phyloP scores from a whole-genome alignment of 2,888 invertebrate species.

The Xanthia togata region DNA sequence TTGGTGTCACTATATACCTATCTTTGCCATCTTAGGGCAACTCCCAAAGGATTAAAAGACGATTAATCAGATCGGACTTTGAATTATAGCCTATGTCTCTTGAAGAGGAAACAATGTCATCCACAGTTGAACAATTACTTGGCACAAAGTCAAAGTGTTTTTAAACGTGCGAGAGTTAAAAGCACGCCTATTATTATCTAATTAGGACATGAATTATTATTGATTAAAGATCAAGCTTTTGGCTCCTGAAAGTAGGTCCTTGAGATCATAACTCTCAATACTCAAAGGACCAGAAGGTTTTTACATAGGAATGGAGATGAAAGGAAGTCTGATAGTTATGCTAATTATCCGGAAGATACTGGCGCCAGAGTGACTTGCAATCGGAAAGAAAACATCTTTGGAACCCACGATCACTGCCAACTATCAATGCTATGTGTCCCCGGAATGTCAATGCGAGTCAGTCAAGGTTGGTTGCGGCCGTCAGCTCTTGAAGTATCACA shows the following conservation, averaged over 20 bases:
- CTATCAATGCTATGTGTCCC: conserved; percentile 52
- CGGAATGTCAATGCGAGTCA: conserved; percentile 59
- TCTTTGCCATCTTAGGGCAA: background rate
- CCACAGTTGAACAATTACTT: conserved; percentile 51
- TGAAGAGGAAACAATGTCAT: conserved; percentile 54
- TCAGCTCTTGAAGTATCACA: conserved; percentile 21
- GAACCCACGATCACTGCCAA: conserved; percentile 46
- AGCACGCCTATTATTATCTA: conserved; percentile 25
- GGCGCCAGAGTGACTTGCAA: conserved; percentile 19
- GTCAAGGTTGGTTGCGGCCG: conserved; percentile 57
- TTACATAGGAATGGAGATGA: background rate
- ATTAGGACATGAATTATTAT: conserved; percentile 19
- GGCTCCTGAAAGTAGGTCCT: conserved; percentile 13
- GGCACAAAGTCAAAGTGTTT: conserved; percentile 53
- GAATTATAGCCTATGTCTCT: conserved; percentile 37
- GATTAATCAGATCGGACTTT: conserved; percentile 19
- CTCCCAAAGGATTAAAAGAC: conserved; percentile 36
- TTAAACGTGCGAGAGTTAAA: conserved; percentile 34
- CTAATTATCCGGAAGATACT: conserved; percentile 3
- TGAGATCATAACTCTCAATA: background rate
- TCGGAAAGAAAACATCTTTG: conserved; percentile 16
- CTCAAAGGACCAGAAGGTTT: background rate
- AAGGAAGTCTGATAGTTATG: background rate
- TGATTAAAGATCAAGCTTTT: conserved; percentile 15
- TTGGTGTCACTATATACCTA: too few relatives aligned